Evolutionary conservation across 2,113 vertebrate species (phyloP).

Genomic region (Uria aalge): DNA sequence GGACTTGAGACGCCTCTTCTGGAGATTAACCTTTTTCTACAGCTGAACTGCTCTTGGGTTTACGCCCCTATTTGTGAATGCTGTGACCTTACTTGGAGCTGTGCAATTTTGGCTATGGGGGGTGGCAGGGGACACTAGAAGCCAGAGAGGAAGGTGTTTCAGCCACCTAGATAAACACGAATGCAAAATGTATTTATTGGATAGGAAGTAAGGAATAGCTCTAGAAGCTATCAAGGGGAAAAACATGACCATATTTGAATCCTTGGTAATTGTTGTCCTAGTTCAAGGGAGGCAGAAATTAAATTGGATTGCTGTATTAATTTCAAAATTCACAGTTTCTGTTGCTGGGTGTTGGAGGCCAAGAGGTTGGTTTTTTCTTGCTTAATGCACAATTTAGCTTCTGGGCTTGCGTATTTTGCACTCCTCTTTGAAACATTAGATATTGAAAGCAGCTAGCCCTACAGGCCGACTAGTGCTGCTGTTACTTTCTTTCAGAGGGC

Average conservation of each 20-base stretch:
- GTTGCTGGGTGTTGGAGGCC: background rate
- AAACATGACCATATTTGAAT: background rate
- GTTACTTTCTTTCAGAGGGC: background rate
- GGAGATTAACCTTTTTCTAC: background rate
- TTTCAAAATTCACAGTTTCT: background rate
- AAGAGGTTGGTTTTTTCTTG: background rate
- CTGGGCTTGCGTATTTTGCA: background rate
- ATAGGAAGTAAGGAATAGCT: background rate
- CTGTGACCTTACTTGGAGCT: background rate
- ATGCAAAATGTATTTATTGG: background rate
- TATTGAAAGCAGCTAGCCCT: background rate
- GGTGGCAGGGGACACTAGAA: background rate
- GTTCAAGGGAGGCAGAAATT: background rate
- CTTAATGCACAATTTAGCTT: background rate
- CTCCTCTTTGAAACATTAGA: background rate
- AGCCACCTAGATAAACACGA: background rate
- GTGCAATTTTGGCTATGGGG: background rate
- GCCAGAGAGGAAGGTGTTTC: background rate
- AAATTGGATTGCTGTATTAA: background rate
- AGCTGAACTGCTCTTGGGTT: background rate
- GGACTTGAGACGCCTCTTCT: background rate
- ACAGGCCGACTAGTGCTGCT: background rate
- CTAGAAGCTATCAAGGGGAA: background rate
- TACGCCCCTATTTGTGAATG: background rate
- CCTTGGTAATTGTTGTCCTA: background rate